Evolutionary conservation across 2,888 invertebrate species (phyloP).

Genomic region (Tipula helvola): DNA sequence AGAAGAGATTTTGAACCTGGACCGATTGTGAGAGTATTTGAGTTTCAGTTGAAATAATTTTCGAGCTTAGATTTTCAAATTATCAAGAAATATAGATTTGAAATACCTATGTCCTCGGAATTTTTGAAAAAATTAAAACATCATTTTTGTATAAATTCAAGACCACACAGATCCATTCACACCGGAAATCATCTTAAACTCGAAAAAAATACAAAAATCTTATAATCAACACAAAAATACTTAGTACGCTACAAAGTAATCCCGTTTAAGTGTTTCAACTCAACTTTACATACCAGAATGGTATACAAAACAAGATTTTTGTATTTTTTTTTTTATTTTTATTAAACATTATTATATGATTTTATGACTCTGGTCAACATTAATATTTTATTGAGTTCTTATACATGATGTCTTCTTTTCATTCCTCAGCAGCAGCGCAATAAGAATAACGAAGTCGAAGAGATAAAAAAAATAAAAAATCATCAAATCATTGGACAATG

Average conservation of each 20-base stretch:
- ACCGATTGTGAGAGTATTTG: too few species aligned
- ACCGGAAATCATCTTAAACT: neutral
- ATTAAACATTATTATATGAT: neutral
- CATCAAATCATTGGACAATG: neutral
- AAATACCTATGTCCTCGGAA: too few species aligned
- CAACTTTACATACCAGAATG: neutral
- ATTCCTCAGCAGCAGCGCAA: neutral
- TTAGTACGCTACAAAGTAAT: neutral
- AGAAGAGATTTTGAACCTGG: too few species aligned
- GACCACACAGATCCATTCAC: neutral
- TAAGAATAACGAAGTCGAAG: neutral
- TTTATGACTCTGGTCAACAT: neutral
- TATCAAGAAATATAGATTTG: too few species aligned
- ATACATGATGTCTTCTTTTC: neutral
- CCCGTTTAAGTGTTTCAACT: neutral
- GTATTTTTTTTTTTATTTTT: too few species aligned
- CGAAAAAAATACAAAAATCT: neutral
- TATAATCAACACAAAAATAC: neutral
- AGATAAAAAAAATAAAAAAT: neutral
- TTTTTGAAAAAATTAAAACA: too few species aligned
- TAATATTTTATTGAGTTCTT: neutral
- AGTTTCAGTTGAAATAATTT: too few species aligned
- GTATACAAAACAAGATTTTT: neutral
- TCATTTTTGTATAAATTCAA: neutral
- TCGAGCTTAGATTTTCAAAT: too few species aligned